These are phyloP conservation scores for Drosophila athabasca DNA, from an alignment of 1,140 invertebrate species.

Conservation along the genomic window DNA sequence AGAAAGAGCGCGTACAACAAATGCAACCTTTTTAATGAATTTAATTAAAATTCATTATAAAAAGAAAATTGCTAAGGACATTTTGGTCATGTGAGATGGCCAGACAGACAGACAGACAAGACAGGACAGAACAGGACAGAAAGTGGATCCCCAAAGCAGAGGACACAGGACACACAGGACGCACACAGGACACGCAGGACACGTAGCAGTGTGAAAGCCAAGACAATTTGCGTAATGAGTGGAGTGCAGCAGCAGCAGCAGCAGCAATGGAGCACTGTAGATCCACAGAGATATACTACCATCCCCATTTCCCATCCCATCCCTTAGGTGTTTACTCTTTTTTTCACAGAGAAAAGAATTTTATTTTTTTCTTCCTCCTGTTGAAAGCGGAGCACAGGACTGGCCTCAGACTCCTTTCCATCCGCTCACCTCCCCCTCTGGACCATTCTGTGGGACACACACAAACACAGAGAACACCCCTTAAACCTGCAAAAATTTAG, in stretches of 20 bases:
- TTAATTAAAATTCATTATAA: slow-evolving; percentile 74
- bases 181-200: slow-evolving; percentile 17
- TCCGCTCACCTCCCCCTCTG: slow-evolving; percentile 15
- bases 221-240: slow-evolving; percentile 76
- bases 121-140: not conserved
- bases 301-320: not conserved
- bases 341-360: slow-evolving; percentile 20
- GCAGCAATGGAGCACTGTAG: slow-evolving; percentile 1
- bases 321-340: not conserved
- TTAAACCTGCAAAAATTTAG: slow-evolving; percentile 11
- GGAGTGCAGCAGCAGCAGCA: slow-evolving; percentile 26
- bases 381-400: slow-evolving; percentile 12
- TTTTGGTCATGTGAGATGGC: slow-evolving; percentile 36
- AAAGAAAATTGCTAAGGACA: slow-evolving; percentile 25
- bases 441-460: slow-evolving; percentile 20
- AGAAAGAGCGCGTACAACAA: not conserved
- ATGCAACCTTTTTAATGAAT: slow-evolving; percentile 61
- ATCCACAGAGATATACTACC: too few relatives aligned
- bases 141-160: not conserved
- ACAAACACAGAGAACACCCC: slow-evolving; percentile 16
- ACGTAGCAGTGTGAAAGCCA: slow-evolving; percentile 48
- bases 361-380: slow-evolving; percentile 30
- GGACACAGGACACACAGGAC: slow-evolving; percentile 9
- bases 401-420: not conserved
- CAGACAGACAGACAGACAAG: slow-evolving; percentile 35